Base-by-base conservation (phyloP, 2,888 invertebrate genomes). In the Charanyca ferruginea region DNA sequence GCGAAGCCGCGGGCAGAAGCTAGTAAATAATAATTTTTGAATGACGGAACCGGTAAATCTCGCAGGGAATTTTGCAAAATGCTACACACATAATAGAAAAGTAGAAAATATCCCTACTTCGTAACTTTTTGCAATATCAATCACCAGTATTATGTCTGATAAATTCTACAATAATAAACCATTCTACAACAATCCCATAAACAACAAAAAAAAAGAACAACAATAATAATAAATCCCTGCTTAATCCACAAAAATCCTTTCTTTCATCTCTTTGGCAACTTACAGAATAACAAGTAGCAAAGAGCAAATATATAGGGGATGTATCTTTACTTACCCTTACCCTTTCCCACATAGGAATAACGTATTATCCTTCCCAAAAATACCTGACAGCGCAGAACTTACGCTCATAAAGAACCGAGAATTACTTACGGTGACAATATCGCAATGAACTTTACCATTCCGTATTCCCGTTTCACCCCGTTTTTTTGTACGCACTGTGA, bases 401-500 rank as follows among this genome's bases (percentile, higher is more conserved):
- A 35, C n/a, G 38, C 38, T 47, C 73, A 69, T 76, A 80, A 76
- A 81, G 58, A 63, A 66, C 44, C 66, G 53, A 48, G 73, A 76
- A 82, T 82, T 82, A 80, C 73, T 82, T 68, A 71, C 60, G 44
- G 65, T 68, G 80, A 81, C 82, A 82, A 80, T 80, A 78, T 76
- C 70, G 68, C 73, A 68, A 70, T 80, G 81, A 82, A 78, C 83
- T 81, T 82, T 80, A 72, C 62, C 71, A 73, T 80, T 78, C 63
- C 44, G 64, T 52, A 69, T 66, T 63, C 70, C 61, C 54, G 60
- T 57, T 81, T 69, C 65, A 49, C 42, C 35, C 66, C 63, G 59
- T 32, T 79, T 78, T n/a, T 77, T 75, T 75, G 58, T 70, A 25
- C 72, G 48, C 54, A 25, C 42, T 16, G 44, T 82, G 81, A 81